These are phyloP conservation scores for Drosophila subpulchrella DNA, from an alignment of 1,140 invertebrate species.

Conservation along the genomic window DNA sequence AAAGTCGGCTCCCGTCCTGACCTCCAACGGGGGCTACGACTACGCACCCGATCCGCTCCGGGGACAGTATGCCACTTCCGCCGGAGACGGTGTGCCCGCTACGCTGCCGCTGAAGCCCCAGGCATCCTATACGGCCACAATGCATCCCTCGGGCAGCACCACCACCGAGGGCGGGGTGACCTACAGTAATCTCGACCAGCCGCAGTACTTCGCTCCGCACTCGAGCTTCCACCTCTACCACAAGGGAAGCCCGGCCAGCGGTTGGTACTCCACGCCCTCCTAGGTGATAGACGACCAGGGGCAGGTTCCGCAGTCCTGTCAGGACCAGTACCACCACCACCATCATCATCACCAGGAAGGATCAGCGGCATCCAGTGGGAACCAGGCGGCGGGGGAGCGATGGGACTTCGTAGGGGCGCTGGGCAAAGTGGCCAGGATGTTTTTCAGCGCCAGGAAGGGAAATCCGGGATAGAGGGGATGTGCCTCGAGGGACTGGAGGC, in stretches of 20 bases:
- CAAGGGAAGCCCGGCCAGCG: slow-evolving; percentile 87
- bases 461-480: slow-evolving; percentile 22
- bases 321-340: slow-evolving; percentile 34
- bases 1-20: slow-evolving; percentile 89
- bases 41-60: slow-evolving; percentile 69
- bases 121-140: slow-evolving; percentile 91
- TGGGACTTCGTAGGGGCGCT: slow-evolving; percentile 80
- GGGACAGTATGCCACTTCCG: slow-evolving; percentile 73
- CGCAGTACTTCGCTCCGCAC: slow-evolving; percentile 92
- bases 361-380: background rate
- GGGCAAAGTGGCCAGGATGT: slow-evolving; percentile 81
- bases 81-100: slow-evolving; percentile 86
- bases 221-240: slow-evolving; percentile 96
- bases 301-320: slow-evolving; percentile 22
- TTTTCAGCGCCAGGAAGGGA: slow-evolving; percentile 73
- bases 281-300: slow-evolving; percentile 84
- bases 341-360: slow-evolving; percentile 30
- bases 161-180: slow-evolving; percentile 86
- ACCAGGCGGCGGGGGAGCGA: slow-evolving; percentile 33
- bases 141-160: slow-evolving; percentile 60
- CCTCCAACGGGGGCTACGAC: slow-evolving; percentile 84
- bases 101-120: slow-evolving; percentile 95
- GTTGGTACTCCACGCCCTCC: slow-evolving; percentile 92
- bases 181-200: slow-evolving; percentile 89
- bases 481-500: background rate